A percentile compares a stretch with the other conserved stretches of the same genome.
phyloP scores from a whole-genome alignment of 37 sponge, comb jelly and placozoan genomes.

The Lycopodina hypogea region DNA sequence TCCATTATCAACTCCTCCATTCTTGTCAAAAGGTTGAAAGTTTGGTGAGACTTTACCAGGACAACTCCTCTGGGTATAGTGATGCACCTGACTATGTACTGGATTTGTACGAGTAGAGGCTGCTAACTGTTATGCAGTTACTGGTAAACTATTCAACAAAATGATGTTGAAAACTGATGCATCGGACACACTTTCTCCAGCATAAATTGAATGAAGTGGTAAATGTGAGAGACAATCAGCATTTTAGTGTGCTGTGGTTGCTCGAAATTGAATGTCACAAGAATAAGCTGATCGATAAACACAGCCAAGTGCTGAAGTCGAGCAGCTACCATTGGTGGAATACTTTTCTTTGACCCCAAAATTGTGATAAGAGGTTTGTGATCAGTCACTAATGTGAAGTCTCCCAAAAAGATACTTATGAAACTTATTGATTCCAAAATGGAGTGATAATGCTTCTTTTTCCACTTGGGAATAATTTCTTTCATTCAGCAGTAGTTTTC shows the following conservation, averaged over 20 bases:
- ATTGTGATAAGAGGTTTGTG: constrained; percentile 32
- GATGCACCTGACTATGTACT: constrained; percentile 31
- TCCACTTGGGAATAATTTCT: constrained; percentile 20
- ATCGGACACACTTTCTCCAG: constrained; percentile 3
- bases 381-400: constrained; percentile 38
- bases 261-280: constrained; percentile 55
- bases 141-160: constrained; percentile 22
- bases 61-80: constrained; percentile 37
- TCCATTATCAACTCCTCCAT: constrained; percentile 26
- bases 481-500: constrained; percentile 26
- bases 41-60: neutral
- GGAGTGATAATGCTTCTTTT: too few relatives aligned
- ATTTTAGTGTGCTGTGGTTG: constrained; percentile 53
- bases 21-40: constrained; percentile 9
- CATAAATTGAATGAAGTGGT: constrained; percentile 27
- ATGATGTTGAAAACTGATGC: constrained; percentile 24
- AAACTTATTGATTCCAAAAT: constrained; percentile 35
- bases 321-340: constrained; percentile 45
- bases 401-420: constrained; percentile 57
- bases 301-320: constrained; percentile 43
- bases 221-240: constrained; percentile 63
- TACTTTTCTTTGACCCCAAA: constrained; percentile 34
- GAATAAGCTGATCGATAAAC: constrained; percentile 35
- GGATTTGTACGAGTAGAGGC: constrained; percentile 27
- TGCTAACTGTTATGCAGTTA: constrained; percentile 1